phyloP scores from a whole-genome alignment of 2,888 invertebrate species.

The Luperina testacea region DNA sequence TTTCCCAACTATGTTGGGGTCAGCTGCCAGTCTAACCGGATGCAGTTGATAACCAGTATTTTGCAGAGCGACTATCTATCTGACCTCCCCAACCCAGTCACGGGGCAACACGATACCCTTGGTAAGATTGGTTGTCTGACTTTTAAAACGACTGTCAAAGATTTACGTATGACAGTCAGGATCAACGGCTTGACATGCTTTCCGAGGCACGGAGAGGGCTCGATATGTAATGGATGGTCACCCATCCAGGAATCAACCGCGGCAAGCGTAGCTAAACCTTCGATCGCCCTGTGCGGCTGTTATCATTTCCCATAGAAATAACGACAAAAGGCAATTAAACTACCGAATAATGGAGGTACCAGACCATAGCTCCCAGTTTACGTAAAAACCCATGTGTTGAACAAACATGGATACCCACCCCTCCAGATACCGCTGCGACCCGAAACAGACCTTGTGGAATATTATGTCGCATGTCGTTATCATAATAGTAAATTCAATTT shows the following conservation, averaged over 20 bases:
- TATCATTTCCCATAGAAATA: too few species aligned
- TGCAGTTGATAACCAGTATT: neutral
- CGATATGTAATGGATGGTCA: neutral
- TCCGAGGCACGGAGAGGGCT: neutral
- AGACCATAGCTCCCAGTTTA: neutral
- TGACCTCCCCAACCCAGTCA: neutral
- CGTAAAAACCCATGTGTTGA: neutral
- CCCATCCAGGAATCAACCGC: neutral
- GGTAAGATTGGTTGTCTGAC: neutral
- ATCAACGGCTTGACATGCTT: neutral
- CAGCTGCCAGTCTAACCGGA: neutral
- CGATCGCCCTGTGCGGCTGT: too few species aligned
- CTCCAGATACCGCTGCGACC: neutral
- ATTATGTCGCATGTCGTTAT: neutral
- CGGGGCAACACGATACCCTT: neutral
- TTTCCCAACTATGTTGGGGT: neutral
- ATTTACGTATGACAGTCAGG: neutral
- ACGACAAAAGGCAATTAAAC: neutral
- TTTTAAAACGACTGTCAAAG: neutral
- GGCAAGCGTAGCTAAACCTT: too few species aligned
- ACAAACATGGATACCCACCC: neutral
- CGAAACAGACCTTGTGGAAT: slow-evolving; percentile 4
- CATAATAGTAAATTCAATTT: slow-evolving; percentile 15
- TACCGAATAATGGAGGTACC: neutral
- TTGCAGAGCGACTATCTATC: neutral